These are phyloP conservation scores for Perca flavescens DNA, from an alignment of 2,113 vertebrate genomes.

Conservation along the genomic window DNA sequence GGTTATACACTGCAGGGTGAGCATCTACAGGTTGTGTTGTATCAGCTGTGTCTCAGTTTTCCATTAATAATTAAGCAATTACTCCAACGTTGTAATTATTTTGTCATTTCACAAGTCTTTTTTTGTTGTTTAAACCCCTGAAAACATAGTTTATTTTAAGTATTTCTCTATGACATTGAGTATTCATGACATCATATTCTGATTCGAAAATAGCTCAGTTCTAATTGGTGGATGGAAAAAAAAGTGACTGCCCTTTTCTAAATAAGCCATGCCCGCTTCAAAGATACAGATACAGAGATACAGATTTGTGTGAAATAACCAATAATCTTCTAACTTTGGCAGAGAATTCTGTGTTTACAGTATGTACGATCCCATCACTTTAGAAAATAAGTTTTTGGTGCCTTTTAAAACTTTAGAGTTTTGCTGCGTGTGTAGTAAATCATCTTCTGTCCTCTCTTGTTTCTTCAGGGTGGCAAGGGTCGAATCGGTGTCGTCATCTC, in stretches of 20 bases:
- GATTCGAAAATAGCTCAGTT: not conserved
- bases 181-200: not conserved
- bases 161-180: not conserved
- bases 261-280: not conserved
- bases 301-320: not conserved
- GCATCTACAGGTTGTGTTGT: slow-evolving; percentile 32
- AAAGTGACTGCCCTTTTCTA: not conserved
- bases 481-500: slow-evolving; percentile 95
- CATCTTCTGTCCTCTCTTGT: slow-evolving; percentile 23
- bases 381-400: not conserved
- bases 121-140: not conserved
- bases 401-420: slow-evolving; percentile 8
- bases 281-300: not conserved
- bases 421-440: slow-evolving; percentile 32
- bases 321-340: not conserved
- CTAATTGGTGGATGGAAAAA: not conserved
- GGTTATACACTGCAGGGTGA: slow-evolving; percentile 95
- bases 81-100: not conserved
- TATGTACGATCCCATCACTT: not conserved
- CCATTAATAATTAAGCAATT: not conserved
- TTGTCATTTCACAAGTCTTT: not conserved
- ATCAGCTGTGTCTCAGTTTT: not conserved
- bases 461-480: slow-evolving; percentile 91
- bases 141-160: not conserved
- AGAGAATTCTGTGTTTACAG: not conserved